Evolutionary conservation across 2,888 invertebrate species (phyloP).

Genomic region (Pristionchus mayeri): DNA sequence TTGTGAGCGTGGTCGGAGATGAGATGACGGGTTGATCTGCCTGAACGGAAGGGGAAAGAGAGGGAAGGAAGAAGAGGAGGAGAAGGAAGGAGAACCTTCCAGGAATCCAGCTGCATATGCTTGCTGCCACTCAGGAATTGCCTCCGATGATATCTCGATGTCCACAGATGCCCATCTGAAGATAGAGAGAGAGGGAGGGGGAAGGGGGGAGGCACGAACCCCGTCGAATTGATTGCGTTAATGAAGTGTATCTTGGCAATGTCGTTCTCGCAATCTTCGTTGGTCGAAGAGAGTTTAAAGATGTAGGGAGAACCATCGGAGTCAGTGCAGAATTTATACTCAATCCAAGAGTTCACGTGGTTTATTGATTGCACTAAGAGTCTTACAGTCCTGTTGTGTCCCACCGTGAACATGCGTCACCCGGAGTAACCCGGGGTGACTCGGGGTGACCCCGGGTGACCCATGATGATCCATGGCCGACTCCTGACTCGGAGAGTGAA

Average conservation of each 20-base stretch:
- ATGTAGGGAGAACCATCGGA: not conserved
- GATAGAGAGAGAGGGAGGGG: not conserved
- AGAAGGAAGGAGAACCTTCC: not conserved
- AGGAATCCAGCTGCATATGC: conserved; percentile 44
- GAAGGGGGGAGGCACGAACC: not conserved
- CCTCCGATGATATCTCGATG: conserved; percentile 14
- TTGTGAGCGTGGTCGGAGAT: conserved; percentile 30
- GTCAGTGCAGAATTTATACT: conserved; percentile 24
- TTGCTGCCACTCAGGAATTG: conserved; percentile 32
- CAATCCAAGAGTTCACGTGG: not conserved
- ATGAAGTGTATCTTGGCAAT: conserved; percentile 21
- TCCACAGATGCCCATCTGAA: conserved; percentile 36
- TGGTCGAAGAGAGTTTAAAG: conserved; percentile 3
- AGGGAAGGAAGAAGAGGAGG: not conserved
- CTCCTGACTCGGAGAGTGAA: too few species aligned
- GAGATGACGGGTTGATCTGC: conserved; percentile 13
- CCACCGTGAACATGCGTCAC: too few species aligned
- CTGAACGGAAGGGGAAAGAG: not conserved
- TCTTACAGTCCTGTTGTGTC: too few species aligned
- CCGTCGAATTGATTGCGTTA: conserved; percentile 32
- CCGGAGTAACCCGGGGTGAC: too few species aligned
- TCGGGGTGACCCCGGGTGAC: too few species aligned
- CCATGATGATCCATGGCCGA: too few species aligned
- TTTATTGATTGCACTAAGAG: too few species aligned
- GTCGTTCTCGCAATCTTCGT: not conserved